Evolutionary conservation across 2,797 vertebrate genomes (phyloP).

Genomic region (Limosa lapponica): DNA sequence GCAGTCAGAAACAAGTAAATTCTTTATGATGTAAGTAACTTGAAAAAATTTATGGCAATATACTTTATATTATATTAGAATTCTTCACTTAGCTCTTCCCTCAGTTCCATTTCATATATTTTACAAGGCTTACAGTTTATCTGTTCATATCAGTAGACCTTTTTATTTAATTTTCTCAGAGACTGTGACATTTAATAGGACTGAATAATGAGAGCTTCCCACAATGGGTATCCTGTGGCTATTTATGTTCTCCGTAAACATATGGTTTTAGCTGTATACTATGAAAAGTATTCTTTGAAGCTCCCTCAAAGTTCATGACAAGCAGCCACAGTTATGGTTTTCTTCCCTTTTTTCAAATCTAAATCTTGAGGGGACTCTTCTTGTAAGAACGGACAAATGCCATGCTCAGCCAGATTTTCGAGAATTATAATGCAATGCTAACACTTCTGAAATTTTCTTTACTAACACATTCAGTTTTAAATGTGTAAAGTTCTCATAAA

Average conservation of each 20-base stretch:
- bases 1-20: slow-evolving; percentile 12
- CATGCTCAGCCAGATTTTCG: neutral
- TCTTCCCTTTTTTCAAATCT: neutral
- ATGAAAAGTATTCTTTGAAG: neutral
- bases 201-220: slow-evolving; percentile 15
- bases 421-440: neutral
- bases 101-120: slow-evolving; percentile 19
- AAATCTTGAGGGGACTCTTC: neutral
- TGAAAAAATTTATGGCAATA: slow-evolving; percentile 9
- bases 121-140: slow-evolving; percentile 4
- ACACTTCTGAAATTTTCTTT: neutral
- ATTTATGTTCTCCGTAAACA: neutral
- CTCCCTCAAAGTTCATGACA: neutral
- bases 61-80: slow-evolving; percentile 20
- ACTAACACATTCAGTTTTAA: neutral
- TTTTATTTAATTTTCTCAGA: slow-evolving; percentile 33
- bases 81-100: neutral
- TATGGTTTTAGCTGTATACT: neutral
- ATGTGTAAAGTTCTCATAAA: neutral
- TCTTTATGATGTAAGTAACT: slow-evolving; percentile 34
- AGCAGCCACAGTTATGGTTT: neutral
- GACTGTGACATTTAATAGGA: slow-evolving; percentile 11
- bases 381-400: accelerated
- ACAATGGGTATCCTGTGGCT: neutral
- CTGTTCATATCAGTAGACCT: neutral